Base-by-base conservation (phyloP, 1,140 invertebrate genomes). In the Whitmania pigra region DNA sequence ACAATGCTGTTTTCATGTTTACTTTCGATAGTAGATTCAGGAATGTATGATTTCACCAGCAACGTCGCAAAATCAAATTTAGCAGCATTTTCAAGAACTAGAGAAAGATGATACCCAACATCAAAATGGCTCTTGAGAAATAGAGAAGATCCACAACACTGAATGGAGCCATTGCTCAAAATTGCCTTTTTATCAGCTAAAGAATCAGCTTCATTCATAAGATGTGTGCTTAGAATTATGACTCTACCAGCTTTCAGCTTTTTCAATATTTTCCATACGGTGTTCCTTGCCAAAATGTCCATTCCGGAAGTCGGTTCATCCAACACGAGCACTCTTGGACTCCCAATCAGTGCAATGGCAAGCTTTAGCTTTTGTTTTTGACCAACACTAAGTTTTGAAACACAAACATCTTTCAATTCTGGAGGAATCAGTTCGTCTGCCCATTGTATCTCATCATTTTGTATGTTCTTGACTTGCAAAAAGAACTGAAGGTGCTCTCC, bases 301-400 rank as follows among this genome's bases (percentile, higher is more conserved):
- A 98, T 91, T 67, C 94, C 94, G 7, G 91, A 91, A 0, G 93
- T 94, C 53, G 94, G 94, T 81, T 97, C 79, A 75, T 81, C 80
- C 11, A 80, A 73, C 66, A 81, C 75, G 0, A 84, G 71, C 66
- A 83, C 75, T n/a, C 78, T 74, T 29, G 83, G 83, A 71, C 79
- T 78, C 3, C 82, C 82, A 79, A 93, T 86, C 31, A 97, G 81
- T 9, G 94, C 90, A 67, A 99, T 87, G 0, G 93, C 93, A 53
- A 93, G 92, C 75, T 90, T 95, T 31, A 99, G 82, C 81, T 97
- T 96, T 57, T 94, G 86, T 79, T 94, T 96, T 76, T 95, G 97
- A 0, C 94, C 94, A 31, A 73, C 75, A 36, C 90, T 92, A 76
- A 82, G 43, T 17, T 49, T 49, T 49, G 43, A 49, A 49, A 49